Base-by-base conservation (phyloP, 2,888 invertebrate genomes). In the Palloptera scutellata region DNA sequence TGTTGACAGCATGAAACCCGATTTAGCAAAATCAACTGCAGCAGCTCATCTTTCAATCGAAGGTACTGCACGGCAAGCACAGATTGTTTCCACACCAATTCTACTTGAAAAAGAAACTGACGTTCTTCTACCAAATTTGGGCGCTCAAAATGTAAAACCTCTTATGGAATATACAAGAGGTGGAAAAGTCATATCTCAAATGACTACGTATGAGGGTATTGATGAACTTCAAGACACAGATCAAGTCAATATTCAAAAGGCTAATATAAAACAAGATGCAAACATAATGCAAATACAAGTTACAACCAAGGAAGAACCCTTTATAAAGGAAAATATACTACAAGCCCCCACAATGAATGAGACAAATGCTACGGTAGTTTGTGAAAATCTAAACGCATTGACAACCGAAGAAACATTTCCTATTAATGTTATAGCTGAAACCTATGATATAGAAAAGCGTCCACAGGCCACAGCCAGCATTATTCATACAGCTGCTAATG, bases 401-500 rank as follows among this genome's bases (percentile, higher is more conserved):
- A 20, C 77, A 13, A 76, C 78, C 0, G 78, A 83, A 62, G 82
- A 83, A 71, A 71, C 76, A n/a, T 48, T 79, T 0, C 68, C 75
- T 15, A 20, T 80, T 1, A 78, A 61, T 65, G 71, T 75, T 10
- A 77, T 82, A 20, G 75, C 76, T 41, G 81, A 81, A 63, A 72
- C 72, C 3, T 81, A 79, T 57, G 76, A 81, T 0, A 68, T 81
- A 13, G 55, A 68, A 55, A 64, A 71, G 42, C 76, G 74, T 6
- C 60, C 67, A 1, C 64, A 74, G 52, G 70, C 59, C 1, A 75
- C 68, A 51, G 79, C 79, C 12, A 74, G 62, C n/a, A 17, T 77
- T 13, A 61, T 67, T 13, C 61, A 72, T 43, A 30, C 30, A 4
- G 72, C 73, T 10, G 61, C 74, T 5, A 75, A 74, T 45, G 74